Percentiles rank a stretch among this genome's conserved stretches.
Conservation (phyloP, 2,888 invertebrate species). For the Drosophila nr. fundita region DNA sequence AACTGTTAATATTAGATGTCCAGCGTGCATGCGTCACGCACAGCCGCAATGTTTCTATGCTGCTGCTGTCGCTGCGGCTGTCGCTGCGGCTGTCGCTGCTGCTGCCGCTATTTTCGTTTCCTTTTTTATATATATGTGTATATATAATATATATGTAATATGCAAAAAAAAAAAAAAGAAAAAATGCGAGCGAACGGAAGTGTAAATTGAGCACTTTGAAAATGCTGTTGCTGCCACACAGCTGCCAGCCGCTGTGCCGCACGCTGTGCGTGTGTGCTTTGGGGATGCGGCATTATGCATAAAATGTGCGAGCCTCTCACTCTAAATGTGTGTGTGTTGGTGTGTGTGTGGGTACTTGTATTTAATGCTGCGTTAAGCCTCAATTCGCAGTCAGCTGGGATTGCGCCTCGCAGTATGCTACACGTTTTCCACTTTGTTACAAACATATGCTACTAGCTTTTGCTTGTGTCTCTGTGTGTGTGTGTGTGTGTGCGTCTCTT, state of each 20-base stretch:
- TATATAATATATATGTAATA: constrained; percentile 11
- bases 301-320: constrained; percentile 39
- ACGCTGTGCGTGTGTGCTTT: constrained; percentile 51
- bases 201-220: constrained; percentile 78
- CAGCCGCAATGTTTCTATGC: constrained; percentile 36
- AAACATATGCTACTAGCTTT: constrained; percentile 59
- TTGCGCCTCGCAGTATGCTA: constrained; percentile 71
- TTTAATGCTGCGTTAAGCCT: constrained; percentile 54
- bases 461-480: neutral
- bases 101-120: neutral
- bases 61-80: constrained; percentile 3
- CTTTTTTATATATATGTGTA: constrained; percentile 5
- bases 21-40: constrained; percentile 54
- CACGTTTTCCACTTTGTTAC: constrained; percentile 41
- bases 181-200: constrained; percentile 58
- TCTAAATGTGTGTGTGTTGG: constrained; percentile 7
- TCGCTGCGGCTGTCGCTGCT: neutral
- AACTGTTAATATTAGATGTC: constrained; percentile 13
- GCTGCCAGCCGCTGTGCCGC: constrained; percentile 42
- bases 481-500: constrained; percentile 22
- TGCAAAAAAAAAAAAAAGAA: constrained; percentile 29
- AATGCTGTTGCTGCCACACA: constrained; percentile 43
- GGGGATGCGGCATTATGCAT: constrained; percentile 56
- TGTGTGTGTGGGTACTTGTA: constrained; percentile 46
- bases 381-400: constrained; percentile 73